Percentiles rank a stretch among this genome's conserved stretches.
Evolutionary conservation across 92 coral and sea anemone genomes (phyloP).

Genomic region (Nematostella vectensis): DNA sequence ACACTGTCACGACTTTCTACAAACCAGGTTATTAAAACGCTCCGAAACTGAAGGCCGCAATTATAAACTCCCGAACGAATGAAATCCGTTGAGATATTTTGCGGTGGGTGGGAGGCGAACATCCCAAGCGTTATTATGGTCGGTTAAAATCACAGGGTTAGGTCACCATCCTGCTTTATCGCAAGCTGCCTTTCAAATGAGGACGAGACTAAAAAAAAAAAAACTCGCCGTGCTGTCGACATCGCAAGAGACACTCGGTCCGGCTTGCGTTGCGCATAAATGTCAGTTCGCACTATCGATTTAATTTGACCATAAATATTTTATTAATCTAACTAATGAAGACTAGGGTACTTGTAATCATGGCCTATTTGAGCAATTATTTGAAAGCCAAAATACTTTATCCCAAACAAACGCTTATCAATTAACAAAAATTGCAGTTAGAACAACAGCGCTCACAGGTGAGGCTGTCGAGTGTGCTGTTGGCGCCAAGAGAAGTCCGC

Average conservation of each 20-base stretch:
- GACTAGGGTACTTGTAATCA: constrained; percentile 89
- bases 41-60: too few species aligned
- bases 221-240: constrained; percentile 70
- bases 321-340: constrained; percentile 96
- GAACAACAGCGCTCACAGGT: constrained; percentile 50
- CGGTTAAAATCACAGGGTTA: constrained; percentile 66
- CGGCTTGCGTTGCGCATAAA: constrained; percentile 55
- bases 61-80: too few species aligned
- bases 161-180: constrained; percentile 41
- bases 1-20: too few species aligned
- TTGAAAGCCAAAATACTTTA: constrained; percentile 98
- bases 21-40: too few species aligned
- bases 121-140: constrained; percentile 24
- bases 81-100: neutral
- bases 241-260: constrained; percentile 28
- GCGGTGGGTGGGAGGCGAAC: constrained; percentile 9
- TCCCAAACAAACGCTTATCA: constrained; percentile 96
- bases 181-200: constrained; percentile 39
- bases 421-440: constrained; percentile 90
- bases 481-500: too few species aligned
- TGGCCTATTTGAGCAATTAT: constrained; percentile 96
- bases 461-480: constrained; percentile 3
- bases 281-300: constrained; percentile 77
- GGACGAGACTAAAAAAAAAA: constrained; percentile 49
- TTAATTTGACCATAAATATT: constrained; percentile 94